Percentiles rank a stretch among this genome's conserved stretches.
These are phyloP conservation scores for Drosophila bifasciata DNA, from an alignment of 1,140 invertebrate species.

Conservation along the genomic window DNA sequence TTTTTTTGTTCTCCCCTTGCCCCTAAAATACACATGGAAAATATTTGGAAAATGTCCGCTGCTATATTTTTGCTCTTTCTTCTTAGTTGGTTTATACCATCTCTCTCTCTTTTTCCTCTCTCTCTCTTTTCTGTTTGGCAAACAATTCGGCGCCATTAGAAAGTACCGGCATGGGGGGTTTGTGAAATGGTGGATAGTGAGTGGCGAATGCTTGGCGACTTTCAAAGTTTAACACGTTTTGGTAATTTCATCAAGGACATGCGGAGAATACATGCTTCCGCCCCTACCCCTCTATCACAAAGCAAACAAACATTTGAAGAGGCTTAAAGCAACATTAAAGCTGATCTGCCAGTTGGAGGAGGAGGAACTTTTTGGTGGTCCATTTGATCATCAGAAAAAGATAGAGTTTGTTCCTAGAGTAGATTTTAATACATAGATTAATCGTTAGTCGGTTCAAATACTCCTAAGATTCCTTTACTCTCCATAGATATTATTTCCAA, in stretches of 20 bases:
- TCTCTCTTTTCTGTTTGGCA: constrained; percentile 53
- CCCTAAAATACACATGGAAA: constrained; percentile 60
- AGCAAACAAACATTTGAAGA: constrained; percentile 11
- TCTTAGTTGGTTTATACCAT: constrained; percentile 18
- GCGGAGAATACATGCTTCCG: constrained; percentile 38
- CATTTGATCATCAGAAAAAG: constrained; percentile 1
- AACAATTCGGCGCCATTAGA: constrained; percentile 68
- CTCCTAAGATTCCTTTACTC: too few relatives aligned
- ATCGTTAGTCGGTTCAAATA: too few relatives aligned
- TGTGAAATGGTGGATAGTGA: constrained; percentile 15
- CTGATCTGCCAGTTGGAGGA: constrained; percentile 12
- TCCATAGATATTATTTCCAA: too few relatives aligned
- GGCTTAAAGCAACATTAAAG: constrained; percentile 31
- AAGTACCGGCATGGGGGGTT: constrained; percentile 3
- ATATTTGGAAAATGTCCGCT: constrained; percentile 68
- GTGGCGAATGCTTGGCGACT: constrained; percentile 44
- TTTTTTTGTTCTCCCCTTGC: constrained; percentile 33
- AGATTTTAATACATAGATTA: too few relatives aligned
- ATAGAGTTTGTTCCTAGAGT: too few relatives aligned
- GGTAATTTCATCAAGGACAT: constrained; percentile 70
- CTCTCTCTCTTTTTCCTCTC: constrained; percentile 18
- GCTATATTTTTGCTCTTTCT: constrained; percentile 6
- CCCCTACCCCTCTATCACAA: background rate
- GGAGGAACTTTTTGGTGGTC: background rate
- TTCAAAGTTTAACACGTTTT: constrained; percentile 68